A percentile compares a stretch with the other conserved stretches of the same genome.
Evolutionary conservation across 2,113 vertebrate species (phyloP).

Genomic region (Phalacrocorax aristotelis): DNA sequence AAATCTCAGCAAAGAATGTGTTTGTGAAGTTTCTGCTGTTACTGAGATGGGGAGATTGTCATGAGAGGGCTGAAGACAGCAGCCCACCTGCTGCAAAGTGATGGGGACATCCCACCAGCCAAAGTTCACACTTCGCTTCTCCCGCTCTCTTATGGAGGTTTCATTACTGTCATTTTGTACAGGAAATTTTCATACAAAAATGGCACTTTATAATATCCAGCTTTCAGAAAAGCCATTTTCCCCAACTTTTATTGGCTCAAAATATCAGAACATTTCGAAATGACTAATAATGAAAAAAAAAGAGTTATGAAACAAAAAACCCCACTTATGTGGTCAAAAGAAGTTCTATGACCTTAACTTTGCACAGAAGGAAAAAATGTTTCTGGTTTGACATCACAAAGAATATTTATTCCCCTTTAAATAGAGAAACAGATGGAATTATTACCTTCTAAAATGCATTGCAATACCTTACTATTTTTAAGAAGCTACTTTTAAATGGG

Average conservation of each 20-base stretch:
- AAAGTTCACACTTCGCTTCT: background rate
- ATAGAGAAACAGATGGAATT: background rate
- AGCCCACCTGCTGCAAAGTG: background rate
- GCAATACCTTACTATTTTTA: background rate
- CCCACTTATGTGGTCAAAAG: background rate
- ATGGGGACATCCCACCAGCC: background rate
- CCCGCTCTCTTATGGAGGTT: background rate
- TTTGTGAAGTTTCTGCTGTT: background rate
- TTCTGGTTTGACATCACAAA: background rate
- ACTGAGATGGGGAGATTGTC: background rate
- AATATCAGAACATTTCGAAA: background rate
- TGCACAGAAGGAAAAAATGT: background rate
- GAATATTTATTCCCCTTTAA: background rate
- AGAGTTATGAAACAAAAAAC: background rate
- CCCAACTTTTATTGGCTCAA: background rate
- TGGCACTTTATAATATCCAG: background rate
- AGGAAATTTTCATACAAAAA: background rate
- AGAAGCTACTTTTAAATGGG: background rate
- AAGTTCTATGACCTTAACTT: background rate
- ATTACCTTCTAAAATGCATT: background rate
- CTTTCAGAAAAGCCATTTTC: background rate
- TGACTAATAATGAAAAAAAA: background rate
- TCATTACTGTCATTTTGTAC: background rate
- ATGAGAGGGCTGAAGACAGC: fast-evolving
- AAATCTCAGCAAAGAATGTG: background rate